A percentile compares a stretch with the other conserved stretches of the same genome.
Evolutionary conservation across 1,140 invertebrate genomes (phyloP).

Genomic region (silkworm (Bombyx mori)): ASM3026992v2 NC_085112.1:9965501-9966000

Average conservation of each 20-base stretch:
- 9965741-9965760: conserved; percentile 66
- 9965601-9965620: neutral
- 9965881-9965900: conserved; percentile 7
- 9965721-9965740: conserved; percentile 58
- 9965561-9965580: no score
- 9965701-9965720: conserved; percentile 66
- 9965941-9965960: no score
- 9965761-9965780: conserved; percentile 66
- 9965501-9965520: no score
- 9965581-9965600: no score
- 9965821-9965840: conserved; percentile 17
- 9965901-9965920: no score
- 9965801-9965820: conserved; percentile 30
- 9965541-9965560: no score
- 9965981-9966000: no score
- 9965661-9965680: conserved; percentile 58
- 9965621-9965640: conserved; percentile 4
- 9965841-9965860: conserved; percentile 14
- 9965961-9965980: no score
- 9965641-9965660: conserved; percentile 55
- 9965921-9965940: no score
- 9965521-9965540: no score
- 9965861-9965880: conserved; percentile 25
- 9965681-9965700: conserved; percentile 56
- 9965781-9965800: conserved; percentile 47